Conservation (phyloP, 2,113 vertebrate species). For the Ailuropoda melanoleuca region DNA sequence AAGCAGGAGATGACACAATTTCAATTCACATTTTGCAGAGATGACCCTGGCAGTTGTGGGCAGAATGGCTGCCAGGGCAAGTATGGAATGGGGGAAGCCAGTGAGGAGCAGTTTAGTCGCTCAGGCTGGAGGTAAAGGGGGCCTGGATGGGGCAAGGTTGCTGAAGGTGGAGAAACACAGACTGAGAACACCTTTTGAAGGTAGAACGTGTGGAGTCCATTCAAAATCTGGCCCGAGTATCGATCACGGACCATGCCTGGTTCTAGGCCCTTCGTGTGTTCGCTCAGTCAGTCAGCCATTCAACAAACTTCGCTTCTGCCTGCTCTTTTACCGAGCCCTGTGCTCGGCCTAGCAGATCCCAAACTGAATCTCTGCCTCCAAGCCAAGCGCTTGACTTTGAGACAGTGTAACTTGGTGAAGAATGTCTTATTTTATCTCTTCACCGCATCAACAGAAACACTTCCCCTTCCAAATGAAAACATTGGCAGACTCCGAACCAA, state of each 20-base stretch:
- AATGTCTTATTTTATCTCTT: slow-evolving; percentile 67
- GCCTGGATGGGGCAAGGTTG: background rate
- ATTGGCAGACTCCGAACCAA: slow-evolving; percentile 74
- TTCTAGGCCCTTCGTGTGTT: background rate
- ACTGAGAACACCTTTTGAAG: background rate
- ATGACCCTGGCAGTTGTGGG: background rate
- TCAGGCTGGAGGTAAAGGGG: background rate
- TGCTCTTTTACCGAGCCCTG: background rate
- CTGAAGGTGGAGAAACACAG: background rate
- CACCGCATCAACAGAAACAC: slow-evolving; percentile 60
- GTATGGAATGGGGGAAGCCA: background rate
- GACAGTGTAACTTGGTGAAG: background rate
- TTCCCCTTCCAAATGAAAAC: slow-evolving; percentile 72
- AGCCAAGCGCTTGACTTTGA: slow-evolving; percentile 41
- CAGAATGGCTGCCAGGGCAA: background rate
- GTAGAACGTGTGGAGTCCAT: background rate
- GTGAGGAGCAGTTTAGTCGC: background rate
- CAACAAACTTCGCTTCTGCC: background rate
- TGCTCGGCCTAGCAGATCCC: background rate
- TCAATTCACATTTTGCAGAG: background rate
- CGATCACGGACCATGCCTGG: background rate
- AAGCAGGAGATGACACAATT: background rate
- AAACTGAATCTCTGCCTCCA: background rate
- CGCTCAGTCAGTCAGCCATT: background rate
- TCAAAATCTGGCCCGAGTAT: background rate